Percentiles rank a stretch among this genome's conserved stretches.
Evolutionary conservation across 92 coral and sea anemone species (phyloP).

Genomic region (Heliopora coerulea): DNA sequence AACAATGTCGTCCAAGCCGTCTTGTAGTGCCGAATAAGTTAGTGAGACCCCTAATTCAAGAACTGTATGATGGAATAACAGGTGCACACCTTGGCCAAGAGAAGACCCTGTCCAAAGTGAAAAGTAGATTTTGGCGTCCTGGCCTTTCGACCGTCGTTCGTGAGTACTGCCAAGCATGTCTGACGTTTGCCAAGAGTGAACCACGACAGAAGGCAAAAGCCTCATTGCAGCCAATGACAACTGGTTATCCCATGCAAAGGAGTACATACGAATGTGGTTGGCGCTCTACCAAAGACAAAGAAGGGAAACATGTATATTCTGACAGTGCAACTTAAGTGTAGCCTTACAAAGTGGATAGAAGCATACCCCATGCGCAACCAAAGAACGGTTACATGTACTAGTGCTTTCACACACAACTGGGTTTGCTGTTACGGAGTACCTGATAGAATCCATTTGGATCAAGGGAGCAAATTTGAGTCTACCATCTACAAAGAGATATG

Average conservation of each 20-base stretch:
- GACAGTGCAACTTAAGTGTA: constrained; percentile 44
- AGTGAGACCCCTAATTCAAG: constrained; percentile 21
- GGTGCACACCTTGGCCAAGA: constrained; percentile 43
- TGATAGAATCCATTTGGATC: constrained; percentile 51
- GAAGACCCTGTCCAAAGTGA: constrained; percentile 57
- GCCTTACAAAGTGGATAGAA: constrained; percentile 58
- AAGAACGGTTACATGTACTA: constrained; percentile 50
- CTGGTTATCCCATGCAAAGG: background rate
- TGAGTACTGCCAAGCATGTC: constrained; percentile 39
- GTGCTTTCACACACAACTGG: constrained; percentile 52
- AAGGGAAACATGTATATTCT: constrained; percentile 42
- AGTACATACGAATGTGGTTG: constrained; percentile 5
- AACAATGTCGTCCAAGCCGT: constrained; percentile 17
- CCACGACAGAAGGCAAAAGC: background rate
- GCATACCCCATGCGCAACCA: constrained; percentile 51
- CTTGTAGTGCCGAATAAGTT: constrained; percentile 29
- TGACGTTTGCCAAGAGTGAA: constrained; percentile 41
- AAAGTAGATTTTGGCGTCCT: constrained; percentile 55
- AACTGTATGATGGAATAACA: constrained; percentile 40
- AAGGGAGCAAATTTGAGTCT: constrained; percentile 62
- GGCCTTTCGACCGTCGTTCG: constrained; percentile 42
- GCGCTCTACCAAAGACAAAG: constrained; percentile 46
- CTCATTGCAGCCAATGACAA: background rate
- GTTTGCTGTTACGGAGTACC: constrained; percentile 52
- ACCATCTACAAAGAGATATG: constrained; percentile 44